Base-by-base conservation (phyloP, 2,797 vertebrate genomes). In the Botia kubotai region DNA sequence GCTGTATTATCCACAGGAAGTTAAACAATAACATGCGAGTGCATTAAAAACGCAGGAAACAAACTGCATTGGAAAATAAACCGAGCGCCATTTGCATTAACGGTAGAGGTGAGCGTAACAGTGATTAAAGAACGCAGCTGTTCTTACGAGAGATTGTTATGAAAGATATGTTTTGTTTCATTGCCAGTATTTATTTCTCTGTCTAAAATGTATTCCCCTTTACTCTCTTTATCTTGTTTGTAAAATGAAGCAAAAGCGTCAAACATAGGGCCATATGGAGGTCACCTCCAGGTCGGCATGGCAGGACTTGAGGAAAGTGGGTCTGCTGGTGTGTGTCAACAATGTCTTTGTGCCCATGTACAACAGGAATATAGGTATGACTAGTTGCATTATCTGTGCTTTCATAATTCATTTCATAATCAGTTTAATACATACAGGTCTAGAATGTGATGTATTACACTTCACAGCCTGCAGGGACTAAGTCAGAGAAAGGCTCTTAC, bases 261-360 rank as follows among this genome's bases (percentile, higher is more conserved):
- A 46, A 26, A 52, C 19, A 17, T 52, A 92, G 89, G 60, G 85
- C 0, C 5, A 79, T 0, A 17, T 43, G 26, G 63, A 13, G 0
- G 5, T 63, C 1, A 13, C 81, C 82, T 72, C 88, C 60, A 23
- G 33, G 7, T 95, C 95, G 72, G 94, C 95, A 2, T 96, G 96
- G 95, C 86, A 79, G 83, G 93, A 92, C 80, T 89, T 96, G 11
- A 85, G 88, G 88, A 98, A 97, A 89, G 87, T 96, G 68, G 82
- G 50, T 0, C 88, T 97, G 50, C 86, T 98, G 72, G 84, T 95
- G 76, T 93, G 94, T 0, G 94, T 90, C 80, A 91, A 97, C 62
- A 97, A 97, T 0, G 93, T 98, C 71, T 94, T 97, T 0, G 96
- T 98, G 58, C 97, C 97, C 2, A 91, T 97, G 87, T 97, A 93